Conservation (phyloP, 2,113 vertebrate genomes). For the Brachyhypopomus gauderio region DNA sequence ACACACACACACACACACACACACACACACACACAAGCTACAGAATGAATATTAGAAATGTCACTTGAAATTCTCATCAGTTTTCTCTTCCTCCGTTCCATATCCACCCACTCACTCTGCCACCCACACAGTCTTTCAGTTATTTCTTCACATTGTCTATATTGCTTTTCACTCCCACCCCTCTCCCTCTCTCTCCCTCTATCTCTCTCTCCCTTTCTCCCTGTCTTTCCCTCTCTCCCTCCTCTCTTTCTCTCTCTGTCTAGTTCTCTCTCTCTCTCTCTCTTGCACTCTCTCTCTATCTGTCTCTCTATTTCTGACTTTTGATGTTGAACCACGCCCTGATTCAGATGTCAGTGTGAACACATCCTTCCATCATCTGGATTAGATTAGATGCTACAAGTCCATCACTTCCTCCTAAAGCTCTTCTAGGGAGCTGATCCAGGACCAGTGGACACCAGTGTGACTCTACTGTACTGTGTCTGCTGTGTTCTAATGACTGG, state of each 20-base stretch:
- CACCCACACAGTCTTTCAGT: not conserved
- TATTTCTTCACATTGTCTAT: not conserved
- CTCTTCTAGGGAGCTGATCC: too few relatives aligned
- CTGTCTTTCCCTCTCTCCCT: too few relatives aligned
- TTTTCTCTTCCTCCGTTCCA: not conserved
- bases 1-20: not conserved
- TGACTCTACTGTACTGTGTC: too few relatives aligned
- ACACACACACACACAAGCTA: not conserved
- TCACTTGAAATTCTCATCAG: slow-evolving; percentile 41
- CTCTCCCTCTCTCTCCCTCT: not conserved
- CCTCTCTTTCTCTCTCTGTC: not conserved
- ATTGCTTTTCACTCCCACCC: not conserved
- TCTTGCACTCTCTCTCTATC: not conserved
- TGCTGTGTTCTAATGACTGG: too few relatives aligned
- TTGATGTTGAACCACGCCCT: too few relatives aligned
- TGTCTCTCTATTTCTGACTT: not conserved
- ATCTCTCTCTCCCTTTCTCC: not conserved
- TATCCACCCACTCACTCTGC: not conserved
- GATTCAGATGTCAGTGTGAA: too few relatives aligned
- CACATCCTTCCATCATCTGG: too few relatives aligned
- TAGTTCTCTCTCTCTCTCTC: not conserved
- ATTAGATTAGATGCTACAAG: too few relatives aligned
- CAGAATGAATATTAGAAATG: slow-evolving; percentile 21
- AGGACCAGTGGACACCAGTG: too few relatives aligned
- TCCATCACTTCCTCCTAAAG: too few relatives aligned